Conservation (phyloP, 1,140 invertebrate genomes). For the Euura lappo region DNA sequence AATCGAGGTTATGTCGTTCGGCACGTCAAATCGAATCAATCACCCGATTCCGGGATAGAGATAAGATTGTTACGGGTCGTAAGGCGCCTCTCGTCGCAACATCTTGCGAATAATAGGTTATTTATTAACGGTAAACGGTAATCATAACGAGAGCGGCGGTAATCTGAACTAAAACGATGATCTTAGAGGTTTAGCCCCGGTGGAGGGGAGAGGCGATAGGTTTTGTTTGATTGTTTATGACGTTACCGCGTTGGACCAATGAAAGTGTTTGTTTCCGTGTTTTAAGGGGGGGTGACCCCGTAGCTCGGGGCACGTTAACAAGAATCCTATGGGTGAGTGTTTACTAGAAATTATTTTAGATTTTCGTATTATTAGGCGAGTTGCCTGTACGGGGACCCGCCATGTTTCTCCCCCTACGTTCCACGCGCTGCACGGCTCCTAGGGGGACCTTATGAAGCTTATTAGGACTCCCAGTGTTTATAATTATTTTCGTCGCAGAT, state of each 20-base stretch:
- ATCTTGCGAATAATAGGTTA: not conserved
- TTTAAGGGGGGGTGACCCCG: slow-evolving; percentile 14
- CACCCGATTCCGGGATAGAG: too few relatives aligned
- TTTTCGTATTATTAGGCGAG: slow-evolving; percentile 10
- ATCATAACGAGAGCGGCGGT: not conserved
- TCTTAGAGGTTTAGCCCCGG: not conserved
- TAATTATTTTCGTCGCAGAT: slow-evolving; percentile 1
- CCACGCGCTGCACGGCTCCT: not conserved
- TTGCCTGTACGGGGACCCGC: not conserved
- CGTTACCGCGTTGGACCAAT: slow-evolving; percentile 9
- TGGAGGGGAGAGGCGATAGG: not conserved
- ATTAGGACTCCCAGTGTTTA: slow-evolving; percentile 4
- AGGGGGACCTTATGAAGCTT: slow-evolving; percentile 6
- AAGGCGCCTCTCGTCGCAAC: too few relatives aligned
- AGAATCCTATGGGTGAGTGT: slow-evolving; percentile 15
- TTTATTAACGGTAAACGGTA: not conserved
- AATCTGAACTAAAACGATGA: slow-evolving; percentile 5
- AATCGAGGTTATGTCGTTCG: too few relatives aligned
- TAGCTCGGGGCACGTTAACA: slow-evolving; percentile 11
- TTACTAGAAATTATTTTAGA: slow-evolving; percentile 14
- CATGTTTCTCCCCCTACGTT: not conserved
- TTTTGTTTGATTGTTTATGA: slow-evolving; percentile 16
- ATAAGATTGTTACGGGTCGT: too few relatives aligned
- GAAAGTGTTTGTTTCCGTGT: slow-evolving; percentile 15
- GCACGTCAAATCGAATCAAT: too few relatives aligned